Evolutionary conservation across 2,888 invertebrate species (phyloP).

Genomic region (Apamea epomidion): DNA sequence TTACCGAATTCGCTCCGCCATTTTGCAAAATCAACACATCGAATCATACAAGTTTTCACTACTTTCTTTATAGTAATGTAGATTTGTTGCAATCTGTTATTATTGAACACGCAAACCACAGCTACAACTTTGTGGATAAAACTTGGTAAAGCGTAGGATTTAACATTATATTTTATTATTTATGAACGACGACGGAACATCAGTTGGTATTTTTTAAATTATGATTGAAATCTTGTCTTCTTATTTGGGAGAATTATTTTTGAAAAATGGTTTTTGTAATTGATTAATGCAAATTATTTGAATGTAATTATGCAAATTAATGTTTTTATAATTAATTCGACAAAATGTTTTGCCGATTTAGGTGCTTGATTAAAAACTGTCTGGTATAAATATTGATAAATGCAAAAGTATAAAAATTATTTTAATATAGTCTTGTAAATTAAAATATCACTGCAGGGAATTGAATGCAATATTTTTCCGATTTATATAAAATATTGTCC

Average conservation of each 20-base stretch:
- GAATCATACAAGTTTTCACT: conserved; percentile 21
- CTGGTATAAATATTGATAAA: not conserved
- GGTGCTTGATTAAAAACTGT: not conserved
- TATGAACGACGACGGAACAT: not conserved
- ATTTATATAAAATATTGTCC: not conserved
- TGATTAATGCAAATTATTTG: not conserved
- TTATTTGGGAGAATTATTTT: not conserved
- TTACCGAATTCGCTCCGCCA: conserved; percentile 25
- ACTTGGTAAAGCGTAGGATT: conserved; percentile 15
- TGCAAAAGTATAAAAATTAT: not conserved
- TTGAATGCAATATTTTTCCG: not conserved
- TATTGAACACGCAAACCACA: conserved; percentile 36
- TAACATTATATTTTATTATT: not conserved
- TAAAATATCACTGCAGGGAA: not conserved
- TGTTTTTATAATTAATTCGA: not conserved
- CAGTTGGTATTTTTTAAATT: not conserved
- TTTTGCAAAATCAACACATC: conserved; percentile 26
- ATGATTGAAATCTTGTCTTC: too few species aligned
- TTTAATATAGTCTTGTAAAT: not conserved
- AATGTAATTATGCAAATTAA: not conserved
- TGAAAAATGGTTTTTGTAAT: not conserved
- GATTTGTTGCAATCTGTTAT: conserved; percentile 19
- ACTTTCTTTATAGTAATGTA: conserved; percentile 17
- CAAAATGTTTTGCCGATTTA: not conserved
- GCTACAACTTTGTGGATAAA: conserved; percentile 8